Conservation (phyloP, 2,113 vertebrate genomes). For the Rafetus swinhoei region DNA sequence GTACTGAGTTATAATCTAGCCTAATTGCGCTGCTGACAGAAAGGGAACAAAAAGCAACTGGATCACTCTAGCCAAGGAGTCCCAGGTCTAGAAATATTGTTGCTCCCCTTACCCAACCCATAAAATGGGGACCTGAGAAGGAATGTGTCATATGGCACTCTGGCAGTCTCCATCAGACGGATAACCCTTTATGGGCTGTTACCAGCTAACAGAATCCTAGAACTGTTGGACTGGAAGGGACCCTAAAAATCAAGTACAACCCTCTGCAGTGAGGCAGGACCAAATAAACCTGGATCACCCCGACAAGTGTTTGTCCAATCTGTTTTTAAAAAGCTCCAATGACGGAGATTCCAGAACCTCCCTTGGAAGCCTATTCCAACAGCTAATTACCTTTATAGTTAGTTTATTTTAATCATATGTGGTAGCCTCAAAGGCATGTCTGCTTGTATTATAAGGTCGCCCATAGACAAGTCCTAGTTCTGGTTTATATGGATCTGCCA, state of each 20-base stretch:
- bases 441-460: neutral
- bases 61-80: neutral
- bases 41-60: neutral
- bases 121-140: neutral
- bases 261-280: no score
- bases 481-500: conserved; percentile 4
- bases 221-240: neutral
- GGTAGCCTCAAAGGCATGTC: neutral
- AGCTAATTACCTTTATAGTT: neutral
- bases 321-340: neutral
- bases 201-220: neutral
- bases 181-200: neutral
- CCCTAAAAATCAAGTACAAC: no score
- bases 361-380: neutral
- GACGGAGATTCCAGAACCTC: neutral
- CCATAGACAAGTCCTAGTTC: neutral
- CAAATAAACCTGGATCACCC: no score
- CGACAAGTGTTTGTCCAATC: neutral
- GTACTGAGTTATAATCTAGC: neutral
- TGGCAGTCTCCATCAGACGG: neutral
- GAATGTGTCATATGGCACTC: neutral
- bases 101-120: accelerated
- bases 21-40: neutral
- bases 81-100: no score
- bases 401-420: neutral